Base-by-base conservation (phyloP, 2,888 invertebrate species). In the Lepidonotus clava region DNA sequence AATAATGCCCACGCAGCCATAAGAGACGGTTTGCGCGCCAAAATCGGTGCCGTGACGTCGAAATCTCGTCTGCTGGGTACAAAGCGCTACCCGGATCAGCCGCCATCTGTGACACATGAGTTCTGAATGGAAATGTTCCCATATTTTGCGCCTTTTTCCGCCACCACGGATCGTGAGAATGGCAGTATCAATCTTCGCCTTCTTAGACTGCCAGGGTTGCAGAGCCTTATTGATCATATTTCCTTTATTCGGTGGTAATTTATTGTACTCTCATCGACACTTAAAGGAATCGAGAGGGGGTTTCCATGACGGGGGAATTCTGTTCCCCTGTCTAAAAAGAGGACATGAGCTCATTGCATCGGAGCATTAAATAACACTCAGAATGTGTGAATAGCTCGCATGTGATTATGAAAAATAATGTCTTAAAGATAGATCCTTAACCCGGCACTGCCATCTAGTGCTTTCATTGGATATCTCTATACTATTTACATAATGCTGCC, bases 101-200 rank as follows among this genome's bases (percentile, higher is more conserved):
- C 11, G 4, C 61, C 11, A 11, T 18, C 61, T n/a, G n/a, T 61
- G 61, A 61, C 61, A 61, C 61, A 61, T 61, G 61, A 32, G 61
- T 61, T 61, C 28, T 32, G 28, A 24, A 61, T 61, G 61, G 61
- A 61, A 61, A 61, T 61, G 61, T 61, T 28, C 61, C 61, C 61
- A 61, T 28, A 28, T 61, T 32, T 61, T 28, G 61, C 21, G 61
- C 24, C 61, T 61, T 32, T 61, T 28, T 24, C 28, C 11, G 61
- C 61, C 61, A 24, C 24, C 61, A 61, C 28, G 61, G 61, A 61
- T 61, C 61, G 61, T 28, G 61, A n/a, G 61, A 61, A 11, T 61
- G 11, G 61, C 11, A 28, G 28, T 32, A 61, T 61, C 61, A n/a
- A 61, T 61, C 61, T 61, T 61, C 28, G 21, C 61, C 61, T 24